Conservation (phyloP, 1,140 invertebrate genomes). For the Heliconius eleuchia region DNA sequence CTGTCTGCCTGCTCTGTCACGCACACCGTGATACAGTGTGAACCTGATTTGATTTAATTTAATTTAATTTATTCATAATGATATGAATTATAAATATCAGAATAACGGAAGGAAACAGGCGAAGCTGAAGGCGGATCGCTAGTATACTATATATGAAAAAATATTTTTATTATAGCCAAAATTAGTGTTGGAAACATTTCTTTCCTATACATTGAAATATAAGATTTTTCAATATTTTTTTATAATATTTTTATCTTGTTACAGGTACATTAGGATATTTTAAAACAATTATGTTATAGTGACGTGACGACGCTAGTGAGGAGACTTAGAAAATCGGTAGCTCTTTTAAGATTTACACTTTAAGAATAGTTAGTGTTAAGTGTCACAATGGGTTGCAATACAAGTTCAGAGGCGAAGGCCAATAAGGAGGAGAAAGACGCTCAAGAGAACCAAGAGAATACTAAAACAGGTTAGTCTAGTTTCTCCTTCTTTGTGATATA, state of each 20-base stretch:
- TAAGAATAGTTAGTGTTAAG: constrained; percentile 24
- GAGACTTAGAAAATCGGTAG: constrained; percentile 21
- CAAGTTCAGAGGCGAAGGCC: constrained; percentile 51
- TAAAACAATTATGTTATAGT: constrained; percentile 34
- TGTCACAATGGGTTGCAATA: constrained; percentile 56
- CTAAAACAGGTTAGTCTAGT: constrained; percentile 40
- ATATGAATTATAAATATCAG: no score
- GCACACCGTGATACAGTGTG: no score
- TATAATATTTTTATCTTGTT: constrained; percentile 19
- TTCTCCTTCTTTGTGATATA: not conserved
- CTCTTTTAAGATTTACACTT: not conserved
- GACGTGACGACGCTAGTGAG: constrained; percentile 19
- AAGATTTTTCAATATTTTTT: no score
- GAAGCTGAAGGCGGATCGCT: no score
- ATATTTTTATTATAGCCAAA: no score
- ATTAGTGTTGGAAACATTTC: no score
- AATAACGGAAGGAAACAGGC: no score
- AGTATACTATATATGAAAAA: no score
- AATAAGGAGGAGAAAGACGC: constrained; percentile 48
- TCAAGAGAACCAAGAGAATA: constrained; percentile 48
- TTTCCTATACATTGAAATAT: no score
- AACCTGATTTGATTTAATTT: no score
- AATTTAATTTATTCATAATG: no score
- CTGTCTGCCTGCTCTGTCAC: no score
- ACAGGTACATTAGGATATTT: constrained; percentile 23